Evolutionary conservation across 2,888 invertebrate species (phyloP), one percentile per base, ranked within the genome.

Genomic region (Resseliella maxima): DNA sequence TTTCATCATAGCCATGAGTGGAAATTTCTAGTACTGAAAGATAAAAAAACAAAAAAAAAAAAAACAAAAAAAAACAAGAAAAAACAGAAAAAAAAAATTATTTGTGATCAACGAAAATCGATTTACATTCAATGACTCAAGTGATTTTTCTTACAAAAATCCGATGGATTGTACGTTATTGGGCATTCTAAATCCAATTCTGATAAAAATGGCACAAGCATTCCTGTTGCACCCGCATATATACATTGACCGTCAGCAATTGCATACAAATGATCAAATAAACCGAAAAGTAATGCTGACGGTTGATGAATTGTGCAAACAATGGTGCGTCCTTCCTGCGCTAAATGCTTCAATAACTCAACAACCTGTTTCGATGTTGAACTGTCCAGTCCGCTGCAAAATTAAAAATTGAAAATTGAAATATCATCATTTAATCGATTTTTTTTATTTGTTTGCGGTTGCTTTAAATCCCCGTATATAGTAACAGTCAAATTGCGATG

Each of bases 241-340:
- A 95, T 94, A 89, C 96, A 96, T 88, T 93, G 92, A 0, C 98
- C 98, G 46, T 93, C 94, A 0, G 95, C 95, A 27, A 98, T 91
- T 46, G 96, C 95, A 90, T 97, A 98, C 64, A 98, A 91, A 89
- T 97, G 94, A 91, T 98, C 97, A 90, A 98, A 96, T 94, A 97
- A 95, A 89, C 95, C 95, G 89, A 98, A 95, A 83, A 97, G 92
- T 85, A 94, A 92, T 1, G 97, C 96, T 87, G 96, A 97, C 0
- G 98, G 98, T 90, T 98, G 98, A 91, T 98, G 98, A 89, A 98
- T 96, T 27, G 96, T 96, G 89, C 96, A 96, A 86, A 98, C 94
- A 87, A 98, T 94, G 1, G 97, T 97, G 88, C 96, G 93, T 12
- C 98, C 98, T 89, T 96, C 96, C 87, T 93, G 91, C 0, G 98